Evolutionary conservation across 2,888 invertebrate species (phyloP).

Genomic region (Callimorpha dominula): DNA sequence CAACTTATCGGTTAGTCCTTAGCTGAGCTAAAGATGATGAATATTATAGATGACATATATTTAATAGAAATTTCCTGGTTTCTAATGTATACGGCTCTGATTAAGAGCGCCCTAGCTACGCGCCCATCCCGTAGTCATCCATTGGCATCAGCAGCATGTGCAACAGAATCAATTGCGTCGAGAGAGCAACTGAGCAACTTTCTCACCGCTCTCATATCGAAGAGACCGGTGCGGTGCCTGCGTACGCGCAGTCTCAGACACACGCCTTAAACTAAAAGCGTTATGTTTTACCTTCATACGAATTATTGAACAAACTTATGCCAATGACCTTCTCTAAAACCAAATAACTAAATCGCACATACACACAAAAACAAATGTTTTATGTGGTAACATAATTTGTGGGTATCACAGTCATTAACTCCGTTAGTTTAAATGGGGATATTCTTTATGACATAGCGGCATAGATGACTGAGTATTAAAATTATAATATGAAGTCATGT

Average conservation of each 20-base stretch:
- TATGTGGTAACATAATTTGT: conserved; percentile 18
- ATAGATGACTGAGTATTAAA: conserved; percentile 14
- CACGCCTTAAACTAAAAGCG: conserved; percentile 51
- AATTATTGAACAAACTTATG: conserved; percentile 1
- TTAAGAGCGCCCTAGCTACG: conserved; percentile 31
- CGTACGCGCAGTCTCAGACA: conserved; percentile 54
- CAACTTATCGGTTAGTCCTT: background rate
- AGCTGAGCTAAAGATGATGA: no score
- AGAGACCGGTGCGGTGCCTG: conserved; percentile 57
- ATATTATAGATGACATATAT: background rate
- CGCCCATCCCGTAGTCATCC: conserved; percentile 48
- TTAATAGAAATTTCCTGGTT: background rate
- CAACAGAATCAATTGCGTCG: conserved; percentile 70
- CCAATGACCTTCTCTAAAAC: conserved; percentile 13
- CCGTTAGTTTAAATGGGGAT: conserved; percentile 15
- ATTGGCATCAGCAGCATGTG: conserved; percentile 54
- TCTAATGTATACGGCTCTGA: conserved; percentile 21
- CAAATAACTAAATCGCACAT: conserved; percentile 10
- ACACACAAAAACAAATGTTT: conserved; percentile 1
- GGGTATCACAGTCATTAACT: conserved; percentile 15
- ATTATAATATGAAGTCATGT: conserved; percentile 14
- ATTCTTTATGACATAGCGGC: conserved; percentile 16
- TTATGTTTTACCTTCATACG: conserved; percentile 17
- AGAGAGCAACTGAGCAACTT: conserved; percentile 81
- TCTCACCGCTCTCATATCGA: conserved; percentile 76